Conservation (phyloP, 1,140 invertebrate species). For the Ericerus pela region DNA sequence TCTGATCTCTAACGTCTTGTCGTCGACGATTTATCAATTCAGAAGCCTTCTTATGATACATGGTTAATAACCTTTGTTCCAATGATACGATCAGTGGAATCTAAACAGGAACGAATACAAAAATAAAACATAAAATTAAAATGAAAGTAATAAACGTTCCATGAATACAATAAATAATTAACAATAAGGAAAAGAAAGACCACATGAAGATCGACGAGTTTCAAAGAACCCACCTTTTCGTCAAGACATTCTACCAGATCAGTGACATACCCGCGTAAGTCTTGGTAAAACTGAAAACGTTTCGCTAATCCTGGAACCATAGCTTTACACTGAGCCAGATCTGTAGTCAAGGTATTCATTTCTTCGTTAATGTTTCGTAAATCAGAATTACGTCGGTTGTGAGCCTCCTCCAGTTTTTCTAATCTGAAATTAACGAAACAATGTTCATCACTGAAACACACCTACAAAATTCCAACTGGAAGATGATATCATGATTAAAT, state of each 20-base stretch:
- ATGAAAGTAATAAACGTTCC: neutral
- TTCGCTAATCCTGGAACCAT: constrained; percentile 51
- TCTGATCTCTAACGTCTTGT: constrained; percentile 83
- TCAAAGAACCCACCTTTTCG: constrained; percentile 50
- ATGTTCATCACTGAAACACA: too few species aligned
- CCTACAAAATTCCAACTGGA: too few species aligned
- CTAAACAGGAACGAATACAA: constrained; percentile 44
- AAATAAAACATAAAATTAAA: neutral
- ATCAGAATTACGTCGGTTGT: constrained; percentile 38
- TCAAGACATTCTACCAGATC: constrained; percentile 94
- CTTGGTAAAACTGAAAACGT: constrained; percentile 84
- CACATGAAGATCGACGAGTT: neutral
- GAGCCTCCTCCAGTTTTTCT: constrained; percentile 40
- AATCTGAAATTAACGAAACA: constrained; percentile 35
- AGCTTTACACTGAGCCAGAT: constrained; percentile 42
- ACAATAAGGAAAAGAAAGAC: neutral
- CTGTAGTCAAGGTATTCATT: constrained; percentile 41
- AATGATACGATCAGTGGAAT: constrained; percentile 57
- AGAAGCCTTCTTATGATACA: constrained; percentile 52
- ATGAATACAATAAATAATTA: neutral
- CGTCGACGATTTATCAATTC: constrained; percentile 65
- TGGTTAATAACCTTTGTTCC: constrained; percentile 57
- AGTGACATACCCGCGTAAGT: constrained; percentile 85
- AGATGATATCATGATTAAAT: too few species aligned
- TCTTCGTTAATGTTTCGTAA: constrained; percentile 39